Percentiles rank a stretch among this genome's conserved stretches.
Conservation (phyloP, 2,888 invertebrate species). For the Pediacus dermestoides region DNA sequence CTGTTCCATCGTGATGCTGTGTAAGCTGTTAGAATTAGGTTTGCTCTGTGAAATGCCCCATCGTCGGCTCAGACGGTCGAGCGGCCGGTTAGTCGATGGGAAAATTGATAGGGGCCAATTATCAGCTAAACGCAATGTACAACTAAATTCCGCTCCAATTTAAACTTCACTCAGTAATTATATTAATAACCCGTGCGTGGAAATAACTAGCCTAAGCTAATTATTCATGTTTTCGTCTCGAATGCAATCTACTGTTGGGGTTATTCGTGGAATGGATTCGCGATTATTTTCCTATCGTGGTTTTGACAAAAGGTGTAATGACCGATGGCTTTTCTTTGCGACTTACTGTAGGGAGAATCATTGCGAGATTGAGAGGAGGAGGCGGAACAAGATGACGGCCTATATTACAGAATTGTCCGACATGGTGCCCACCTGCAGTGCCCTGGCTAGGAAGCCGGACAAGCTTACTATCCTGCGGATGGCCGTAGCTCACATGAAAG, state of each 20-base stretch:
- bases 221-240: conserved; percentile 17
- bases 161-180: conserved; percentile 19
- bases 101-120: conserved; percentile 9
- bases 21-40: background rate
- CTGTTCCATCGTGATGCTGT: background rate
- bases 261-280: background rate
- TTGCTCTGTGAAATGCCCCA: background rate
- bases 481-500: conserved; percentile 99
- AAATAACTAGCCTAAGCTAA: conserved; percentile 23
- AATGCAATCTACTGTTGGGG: background rate
- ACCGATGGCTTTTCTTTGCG: conserved; percentile 44
- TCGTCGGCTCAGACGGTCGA: background rate
- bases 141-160: conserved; percentile 18
- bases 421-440: conserved; percentile 99
- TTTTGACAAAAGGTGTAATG: conserved; percentile 36
- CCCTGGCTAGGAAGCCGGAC: conserved; percentile 96
- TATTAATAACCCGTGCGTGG: conserved; percentile 25
- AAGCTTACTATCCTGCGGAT: conserved; percentile 98
- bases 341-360: conserved; percentile 89
- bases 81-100: background rate
- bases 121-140: conserved; percentile 7
- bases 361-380: conserved; percentile 96
- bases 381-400: conserved; percentile 99
- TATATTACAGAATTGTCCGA: conserved; percentile 99
- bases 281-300: background rate